Percentiles rank a stretch among this genome's conserved stretches.
phyloP scores from a whole-genome alignment of 2,888 invertebrate species.

The Protodeltote pygarga region DNA sequence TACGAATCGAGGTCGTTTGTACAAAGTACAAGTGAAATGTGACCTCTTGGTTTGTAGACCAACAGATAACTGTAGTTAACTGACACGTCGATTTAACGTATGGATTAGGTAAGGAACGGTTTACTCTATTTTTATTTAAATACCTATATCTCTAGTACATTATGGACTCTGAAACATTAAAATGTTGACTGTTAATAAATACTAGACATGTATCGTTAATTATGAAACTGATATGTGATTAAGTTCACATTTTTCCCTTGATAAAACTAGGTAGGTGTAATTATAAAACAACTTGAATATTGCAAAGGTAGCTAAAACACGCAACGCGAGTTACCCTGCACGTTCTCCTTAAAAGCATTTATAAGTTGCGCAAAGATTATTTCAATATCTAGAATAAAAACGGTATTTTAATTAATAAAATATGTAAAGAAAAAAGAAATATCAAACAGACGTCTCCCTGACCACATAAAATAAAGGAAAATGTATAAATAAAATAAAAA shows the following conservation, averaged over 20 bases:
- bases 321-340: not conserved
- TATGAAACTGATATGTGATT: no score
- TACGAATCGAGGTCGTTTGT: not conserved
- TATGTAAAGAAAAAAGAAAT: conserved; percentile 16
- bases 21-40: not conserved
- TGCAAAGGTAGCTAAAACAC: conserved; percentile 7
- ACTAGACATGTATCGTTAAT: no score
- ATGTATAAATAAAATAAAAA: conserved; percentile 13
- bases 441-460: conserved; percentile 10
- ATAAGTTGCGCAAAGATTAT: conserved; percentile 10
- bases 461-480: not conserved
- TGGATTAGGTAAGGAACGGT: conserved; percentile 1
- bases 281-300: conserved; percentile 1
- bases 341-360: not conserved
- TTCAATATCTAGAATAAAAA: conserved; percentile 18
- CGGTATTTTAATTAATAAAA: conserved; percentile 26
- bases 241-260: not conserved
- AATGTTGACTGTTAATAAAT: no score
- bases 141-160: not conserved
- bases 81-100: conserved; percentile 1
- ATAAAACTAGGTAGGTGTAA: not conserved
- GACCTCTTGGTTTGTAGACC: no score
- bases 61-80: not conserved
- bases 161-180: not conserved
- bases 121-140: conserved; percentile 6